phyloP scores from a whole-genome alignment of 1,140 invertebrate genomes.

The Olivierus martensii region DNA sequence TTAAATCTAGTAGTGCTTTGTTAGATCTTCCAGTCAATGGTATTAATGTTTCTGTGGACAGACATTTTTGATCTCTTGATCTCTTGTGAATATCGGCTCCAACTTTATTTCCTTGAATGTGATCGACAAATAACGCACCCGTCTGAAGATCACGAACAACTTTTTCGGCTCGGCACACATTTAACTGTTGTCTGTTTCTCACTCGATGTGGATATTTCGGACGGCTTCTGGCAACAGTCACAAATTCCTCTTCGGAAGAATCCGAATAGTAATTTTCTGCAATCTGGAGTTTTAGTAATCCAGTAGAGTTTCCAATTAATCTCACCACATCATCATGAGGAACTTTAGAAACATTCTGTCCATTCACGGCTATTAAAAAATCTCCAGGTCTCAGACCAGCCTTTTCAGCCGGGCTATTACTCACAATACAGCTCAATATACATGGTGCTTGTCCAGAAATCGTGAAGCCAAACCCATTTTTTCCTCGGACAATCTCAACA shows the following conservation, averaged over 20 bases:
- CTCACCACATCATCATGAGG: slow-evolving; percentile 85
- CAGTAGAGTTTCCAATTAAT: slow-evolving; percentile 69
- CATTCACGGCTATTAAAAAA: slow-evolving; percentile 81
- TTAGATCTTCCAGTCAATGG: slow-evolving; percentile 6
- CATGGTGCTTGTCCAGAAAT: slow-evolving; percentile 87
- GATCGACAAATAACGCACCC: slow-evolving; percentile 24
- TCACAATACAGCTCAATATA: slow-evolving; percentile 72
- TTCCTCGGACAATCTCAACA: slow-evolving; percentile 67
- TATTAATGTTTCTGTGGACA: no score
- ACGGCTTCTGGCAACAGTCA: slow-evolving; percentile 33
- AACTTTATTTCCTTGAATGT: slow-evolving; percentile 10
- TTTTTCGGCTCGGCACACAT: slow-evolving; percentile 33
- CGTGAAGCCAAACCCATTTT: slow-evolving; percentile 79
- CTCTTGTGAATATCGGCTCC: no score
- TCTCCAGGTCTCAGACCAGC: slow-evolving; percentile 79
- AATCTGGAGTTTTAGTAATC: slow-evolving; percentile 61
- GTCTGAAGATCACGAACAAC: slow-evolving; percentile 39
- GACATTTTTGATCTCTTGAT: no score
- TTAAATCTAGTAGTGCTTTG: slow-evolving; percentile 15
- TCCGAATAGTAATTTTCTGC: slow-evolving; percentile 68
- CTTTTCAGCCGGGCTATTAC: slow-evolving; percentile 63
- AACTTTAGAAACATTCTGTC: slow-evolving; percentile 68
- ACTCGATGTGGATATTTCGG: slow-evolving; percentile 46
- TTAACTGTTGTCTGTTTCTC: slow-evolving; percentile 19
- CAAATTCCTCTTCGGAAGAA: slow-evolving; percentile 60